Conservation (phyloP, 2,797 vertebrate species). For the Anableps anableps region DNA sequence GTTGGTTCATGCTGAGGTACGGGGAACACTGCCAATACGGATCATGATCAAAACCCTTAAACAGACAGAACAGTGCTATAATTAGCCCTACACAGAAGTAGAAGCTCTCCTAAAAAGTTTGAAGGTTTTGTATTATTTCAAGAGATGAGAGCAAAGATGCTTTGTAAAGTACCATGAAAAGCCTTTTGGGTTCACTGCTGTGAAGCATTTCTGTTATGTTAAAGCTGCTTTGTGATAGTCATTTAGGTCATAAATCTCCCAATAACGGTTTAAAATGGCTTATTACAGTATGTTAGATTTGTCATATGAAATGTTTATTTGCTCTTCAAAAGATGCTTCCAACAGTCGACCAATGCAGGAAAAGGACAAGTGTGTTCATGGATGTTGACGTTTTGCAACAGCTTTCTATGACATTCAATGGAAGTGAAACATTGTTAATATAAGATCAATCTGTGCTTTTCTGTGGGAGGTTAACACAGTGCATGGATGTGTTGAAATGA, state of each 20-base stretch:
- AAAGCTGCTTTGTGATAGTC: background rate
- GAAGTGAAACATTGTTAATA: background rate
- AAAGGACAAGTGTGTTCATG: background rate
- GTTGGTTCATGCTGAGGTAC: background rate
- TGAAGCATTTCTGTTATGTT: background rate
- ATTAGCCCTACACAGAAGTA: background rate
- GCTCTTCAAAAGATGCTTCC: background rate
- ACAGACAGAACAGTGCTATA: background rate
- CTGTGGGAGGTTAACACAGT: background rate
- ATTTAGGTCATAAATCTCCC: background rate
- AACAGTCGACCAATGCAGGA: background rate
- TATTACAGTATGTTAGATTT: background rate
- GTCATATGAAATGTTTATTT: background rate
- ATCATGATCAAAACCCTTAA: constrained; percentile 3
- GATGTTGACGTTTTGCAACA: background rate
- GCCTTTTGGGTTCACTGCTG: background rate
- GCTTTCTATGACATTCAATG: background rate
- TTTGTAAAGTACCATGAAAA: background rate
- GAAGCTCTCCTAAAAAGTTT: background rate
- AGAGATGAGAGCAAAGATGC: background rate
- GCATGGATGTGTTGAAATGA: background rate
- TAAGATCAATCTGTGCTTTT: background rate
- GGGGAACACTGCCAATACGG: background rate
- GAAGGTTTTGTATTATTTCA: background rate
- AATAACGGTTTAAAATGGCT: background rate